Evolutionary conservation across 2,888 invertebrate species (phyloP).

Genomic region (Schizaphis graminum): DNA sequence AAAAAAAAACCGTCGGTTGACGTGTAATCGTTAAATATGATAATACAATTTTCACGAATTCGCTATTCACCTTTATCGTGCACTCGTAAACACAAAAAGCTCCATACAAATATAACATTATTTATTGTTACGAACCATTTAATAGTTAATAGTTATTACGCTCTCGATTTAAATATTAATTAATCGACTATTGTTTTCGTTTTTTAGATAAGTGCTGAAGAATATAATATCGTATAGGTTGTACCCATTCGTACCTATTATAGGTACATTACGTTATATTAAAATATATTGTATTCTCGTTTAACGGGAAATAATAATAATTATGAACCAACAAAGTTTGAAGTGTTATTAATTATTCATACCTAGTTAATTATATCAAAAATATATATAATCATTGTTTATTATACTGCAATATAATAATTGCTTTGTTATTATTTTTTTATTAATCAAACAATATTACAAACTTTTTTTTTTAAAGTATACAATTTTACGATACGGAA

Average conservation of each 20-base stretch:
- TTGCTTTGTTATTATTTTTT: neutral
- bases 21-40: neutral
- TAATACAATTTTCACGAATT: neutral
- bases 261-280: neutral
- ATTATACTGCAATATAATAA: neutral
- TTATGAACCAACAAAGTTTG: slow-evolving; percentile 9
- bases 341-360: neutral
- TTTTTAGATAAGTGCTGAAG: neutral
- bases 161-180: neutral
- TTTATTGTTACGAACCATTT: neutral
- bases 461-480: neutral
- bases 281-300: neutral
- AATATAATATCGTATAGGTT: neutral
- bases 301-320: slow-evolving; percentile 9
- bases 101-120: neutral
- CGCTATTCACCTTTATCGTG: neutral
- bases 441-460: neutral
- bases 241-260: neutral
- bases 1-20: neutral
- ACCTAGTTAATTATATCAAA: neutral
- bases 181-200: slow-evolving; percentile 23
- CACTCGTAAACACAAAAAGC: neutral
- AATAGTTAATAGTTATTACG: neutral
- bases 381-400: neutral
- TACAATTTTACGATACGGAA: neutral